Conservation (phyloP, 2,797 vertebrate species). For the Megaceryle alcyon region DNA sequence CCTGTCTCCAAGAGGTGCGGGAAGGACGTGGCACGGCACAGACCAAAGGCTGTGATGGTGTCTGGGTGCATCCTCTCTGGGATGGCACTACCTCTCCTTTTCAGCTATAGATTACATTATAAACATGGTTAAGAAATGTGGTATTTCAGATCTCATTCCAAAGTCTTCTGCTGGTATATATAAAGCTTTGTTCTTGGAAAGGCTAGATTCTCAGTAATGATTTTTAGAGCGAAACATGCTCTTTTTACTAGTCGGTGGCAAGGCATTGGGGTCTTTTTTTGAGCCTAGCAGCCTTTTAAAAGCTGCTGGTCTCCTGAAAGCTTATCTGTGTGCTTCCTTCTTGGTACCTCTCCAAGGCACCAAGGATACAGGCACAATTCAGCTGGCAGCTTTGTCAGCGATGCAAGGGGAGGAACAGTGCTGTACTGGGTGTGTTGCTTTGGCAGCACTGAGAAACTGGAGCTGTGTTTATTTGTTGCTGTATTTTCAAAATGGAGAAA, state of each 20-base stretch:
- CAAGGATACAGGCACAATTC: background rate
- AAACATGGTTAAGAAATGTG: background rate
- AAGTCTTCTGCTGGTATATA: background rate
- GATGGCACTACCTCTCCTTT: background rate
- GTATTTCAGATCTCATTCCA: background rate
- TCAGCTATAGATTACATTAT: background rate
- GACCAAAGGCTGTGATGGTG: background rate
- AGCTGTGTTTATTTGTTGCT: constrained; percentile 26
- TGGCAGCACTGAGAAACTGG: background rate
- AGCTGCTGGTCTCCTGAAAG: background rate
- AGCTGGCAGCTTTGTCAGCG: background rate
- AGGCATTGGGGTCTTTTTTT: background rate
- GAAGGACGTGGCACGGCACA: background rate
- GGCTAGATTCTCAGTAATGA: background rate
- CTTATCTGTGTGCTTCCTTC: background rate
- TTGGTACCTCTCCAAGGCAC: constrained; percentile 21
- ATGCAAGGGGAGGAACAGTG: constrained; percentile 7
- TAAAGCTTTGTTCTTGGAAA: background rate
- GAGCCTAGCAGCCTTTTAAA: background rate
- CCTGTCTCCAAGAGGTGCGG: background rate
- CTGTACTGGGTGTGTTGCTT: constrained; percentile 11
- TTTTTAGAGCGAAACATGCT: background rate
- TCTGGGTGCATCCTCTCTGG: background rate
- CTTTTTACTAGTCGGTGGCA: background rate
- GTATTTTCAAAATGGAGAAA: background rate